Conservation (phyloP, 2,888 invertebrate species). For the Phlogophora meticulosa region DNA sequence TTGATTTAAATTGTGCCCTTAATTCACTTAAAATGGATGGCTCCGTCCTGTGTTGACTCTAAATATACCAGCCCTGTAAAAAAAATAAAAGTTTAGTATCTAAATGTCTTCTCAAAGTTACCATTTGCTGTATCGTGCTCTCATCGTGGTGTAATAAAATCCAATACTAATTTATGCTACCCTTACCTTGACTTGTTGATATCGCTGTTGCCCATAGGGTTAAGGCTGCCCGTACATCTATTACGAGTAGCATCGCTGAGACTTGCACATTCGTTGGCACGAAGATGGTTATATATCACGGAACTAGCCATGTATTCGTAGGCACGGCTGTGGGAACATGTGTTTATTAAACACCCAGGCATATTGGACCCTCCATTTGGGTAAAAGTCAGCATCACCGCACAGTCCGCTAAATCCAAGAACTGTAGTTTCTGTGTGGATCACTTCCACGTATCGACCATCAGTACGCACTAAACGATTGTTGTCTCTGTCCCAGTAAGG, state of each 20-base stretch:
- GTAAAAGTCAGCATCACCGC: conserved; percentile 82
- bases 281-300: conserved; percentile 74
- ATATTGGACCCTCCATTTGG: conserved; percentile 80
- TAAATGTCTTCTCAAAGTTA: neutral
- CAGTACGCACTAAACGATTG: conserved; percentile 71
- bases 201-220: conserved; percentile 52
- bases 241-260: conserved; percentile 69
- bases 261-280: conserved; percentile 74
- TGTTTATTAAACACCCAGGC: conserved; percentile 80
- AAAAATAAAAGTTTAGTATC: neutral
- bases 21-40: conserved; percentile 42
- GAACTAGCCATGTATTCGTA: conserved; percentile 80
- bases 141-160: neutral
- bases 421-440: conserved; percentile 82
- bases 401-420: conserved; percentile 74
- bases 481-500: conserved; percentile 77
- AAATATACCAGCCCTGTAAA: conserved; percentile 56
- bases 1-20: neutral
- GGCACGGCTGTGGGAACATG: conserved; percentile 80
- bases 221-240: conserved; percentile 65
- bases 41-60: conserved; percentile 49
- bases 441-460: conserved; percentile 83
- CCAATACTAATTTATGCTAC: neutral
- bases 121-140: neutral
- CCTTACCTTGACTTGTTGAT: conserved; percentile 51